These are phyloP conservation scores for Maconellicoccus hirsutus DNA, from an alignment of 1,140 invertebrate genomes.

Conservation along the genomic window DNA sequence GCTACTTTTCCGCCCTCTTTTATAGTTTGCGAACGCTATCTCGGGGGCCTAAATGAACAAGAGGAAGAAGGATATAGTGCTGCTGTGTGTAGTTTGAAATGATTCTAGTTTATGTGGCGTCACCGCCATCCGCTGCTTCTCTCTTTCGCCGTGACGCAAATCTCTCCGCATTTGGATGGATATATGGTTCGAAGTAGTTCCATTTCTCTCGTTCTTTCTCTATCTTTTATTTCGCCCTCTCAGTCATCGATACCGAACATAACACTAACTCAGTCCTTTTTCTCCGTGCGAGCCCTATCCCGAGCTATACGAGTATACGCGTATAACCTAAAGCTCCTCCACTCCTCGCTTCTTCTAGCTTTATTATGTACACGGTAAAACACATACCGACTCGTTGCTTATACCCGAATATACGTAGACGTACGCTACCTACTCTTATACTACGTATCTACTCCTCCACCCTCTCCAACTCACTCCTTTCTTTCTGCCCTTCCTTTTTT, in stretches of 20 bases:
- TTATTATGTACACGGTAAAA: conserved; percentile 22
- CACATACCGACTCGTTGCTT: conserved; percentile 21
- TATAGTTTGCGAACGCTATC: conserved; percentile 22
- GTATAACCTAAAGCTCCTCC: neutral
- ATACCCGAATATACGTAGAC: neutral
- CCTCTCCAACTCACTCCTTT: neutral
- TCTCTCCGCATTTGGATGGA: conserved; percentile 21
- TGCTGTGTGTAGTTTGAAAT: conserved; percentile 22
- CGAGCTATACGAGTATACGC: neutral
- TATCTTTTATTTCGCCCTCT: neutral
- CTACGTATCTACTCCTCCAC: neutral
- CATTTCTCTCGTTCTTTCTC: conserved; percentile 12
- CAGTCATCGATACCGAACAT: conserved; percentile 19
- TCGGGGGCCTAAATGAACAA: conserved; percentile 14
- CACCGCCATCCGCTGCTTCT: conserved; percentile 18
- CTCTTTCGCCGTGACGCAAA: conserved; percentile 14
- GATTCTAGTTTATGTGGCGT: conserved; percentile 22
- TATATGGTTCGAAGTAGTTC: conserved; percentile 20
- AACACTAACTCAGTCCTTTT: conserved; percentile 22
- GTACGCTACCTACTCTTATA: no score
- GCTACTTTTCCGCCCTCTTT: conserved; percentile 21
- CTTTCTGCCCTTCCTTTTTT: neutral
- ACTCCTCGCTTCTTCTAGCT: neutral
- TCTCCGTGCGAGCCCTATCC: neutral
- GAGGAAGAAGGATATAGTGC: conserved; percentile 19